Conservation (phyloP, 1,140 invertebrate genomes). For the Calosoma granatense region DNA sequence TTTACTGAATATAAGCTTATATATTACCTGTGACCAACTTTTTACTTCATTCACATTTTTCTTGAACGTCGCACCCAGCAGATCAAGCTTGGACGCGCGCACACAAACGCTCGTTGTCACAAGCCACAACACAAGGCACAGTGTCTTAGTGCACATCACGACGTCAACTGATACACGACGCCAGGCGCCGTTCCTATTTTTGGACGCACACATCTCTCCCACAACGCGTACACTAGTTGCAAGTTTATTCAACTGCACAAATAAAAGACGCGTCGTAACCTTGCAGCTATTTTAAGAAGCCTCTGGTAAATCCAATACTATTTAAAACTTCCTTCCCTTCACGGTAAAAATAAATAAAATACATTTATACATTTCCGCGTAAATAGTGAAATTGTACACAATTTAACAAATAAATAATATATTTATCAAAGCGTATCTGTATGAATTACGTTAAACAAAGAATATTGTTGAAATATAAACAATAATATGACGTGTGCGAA, state of each 20-base stretch:
- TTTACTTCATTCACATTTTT: constrained; percentile 38
- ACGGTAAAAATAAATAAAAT: no score
- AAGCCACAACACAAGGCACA: neutral
- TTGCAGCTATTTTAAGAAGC: no score
- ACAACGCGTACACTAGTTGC: neutral
- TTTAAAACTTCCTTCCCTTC: no score
- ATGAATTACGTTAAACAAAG: no score
- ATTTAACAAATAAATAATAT: no score
- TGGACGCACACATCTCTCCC: neutral
- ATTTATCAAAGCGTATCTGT: no score
- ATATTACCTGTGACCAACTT: constrained; percentile 9
- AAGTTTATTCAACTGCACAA: constrained; percentile 7
- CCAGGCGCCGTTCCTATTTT: neutral
- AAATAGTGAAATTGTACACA: no score
- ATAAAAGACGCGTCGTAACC: neutral
- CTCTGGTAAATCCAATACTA: no score
- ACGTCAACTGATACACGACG: neutral
- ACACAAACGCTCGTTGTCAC: neutral
- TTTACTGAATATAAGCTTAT: no score
- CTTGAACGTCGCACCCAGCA: constrained; percentile 43
- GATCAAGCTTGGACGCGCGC: constrained; percentile 40
- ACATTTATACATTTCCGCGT: no score
- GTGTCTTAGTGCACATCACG: neutral
- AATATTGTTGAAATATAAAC: no score
- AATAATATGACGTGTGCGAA: no score